Conservation (phyloP, 1,140 invertebrate genomes). For the Drosophila busckii region DNA sequence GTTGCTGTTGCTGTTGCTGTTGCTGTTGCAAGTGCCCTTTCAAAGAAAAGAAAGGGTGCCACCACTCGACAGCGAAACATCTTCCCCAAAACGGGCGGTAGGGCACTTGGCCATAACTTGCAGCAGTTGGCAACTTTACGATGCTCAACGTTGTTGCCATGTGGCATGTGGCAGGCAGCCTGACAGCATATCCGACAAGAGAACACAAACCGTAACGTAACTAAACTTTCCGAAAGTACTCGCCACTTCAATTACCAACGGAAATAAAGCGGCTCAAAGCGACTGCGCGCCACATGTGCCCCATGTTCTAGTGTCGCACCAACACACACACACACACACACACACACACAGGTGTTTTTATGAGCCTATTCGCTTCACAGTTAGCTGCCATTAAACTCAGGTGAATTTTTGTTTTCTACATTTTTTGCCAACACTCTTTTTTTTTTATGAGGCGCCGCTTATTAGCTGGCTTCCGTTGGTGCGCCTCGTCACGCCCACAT, state of each 20-base stretch:
- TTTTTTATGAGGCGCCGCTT: slow-evolving; percentile 64
- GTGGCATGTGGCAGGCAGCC: too few species aligned
- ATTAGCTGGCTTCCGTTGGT: slow-evolving; percentile 63
- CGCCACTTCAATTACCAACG: background rate
- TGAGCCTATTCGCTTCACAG: too few species aligned
- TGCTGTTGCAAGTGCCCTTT: slow-evolving; percentile 43
- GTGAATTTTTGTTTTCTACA: slow-evolving; percentile 18
- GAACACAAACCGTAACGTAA: slow-evolving; percentile 18
- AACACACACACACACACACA: too few species aligned
- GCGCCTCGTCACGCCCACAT: slow-evolving; percentile 62
- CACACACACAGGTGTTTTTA: too few species aligned
- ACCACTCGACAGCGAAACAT: background rate
- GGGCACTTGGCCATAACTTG: slow-evolving; percentile 25
- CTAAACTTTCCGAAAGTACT: too few species aligned
- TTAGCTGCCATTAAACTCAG: slow-evolving; percentile 14
- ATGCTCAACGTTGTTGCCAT: slow-evolving; percentile 23
- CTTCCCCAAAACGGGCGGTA: slow-evolving; percentile 12
- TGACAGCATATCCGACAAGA: slow-evolving; percentile 43
- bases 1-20: background rate
- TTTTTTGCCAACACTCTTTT: slow-evolving; percentile 25
- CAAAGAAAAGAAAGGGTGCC: slow-evolving; percentile 40
- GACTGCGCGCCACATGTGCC: too few species aligned
- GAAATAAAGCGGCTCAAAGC: too few species aligned
- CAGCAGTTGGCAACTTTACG: slow-evolving; percentile 30
- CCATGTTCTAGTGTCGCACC: too few species aligned